Evolutionary conservation across 2,113 vertebrate genomes (phyloP).

Genomic region (Xyrauchen texanus): DNA sequence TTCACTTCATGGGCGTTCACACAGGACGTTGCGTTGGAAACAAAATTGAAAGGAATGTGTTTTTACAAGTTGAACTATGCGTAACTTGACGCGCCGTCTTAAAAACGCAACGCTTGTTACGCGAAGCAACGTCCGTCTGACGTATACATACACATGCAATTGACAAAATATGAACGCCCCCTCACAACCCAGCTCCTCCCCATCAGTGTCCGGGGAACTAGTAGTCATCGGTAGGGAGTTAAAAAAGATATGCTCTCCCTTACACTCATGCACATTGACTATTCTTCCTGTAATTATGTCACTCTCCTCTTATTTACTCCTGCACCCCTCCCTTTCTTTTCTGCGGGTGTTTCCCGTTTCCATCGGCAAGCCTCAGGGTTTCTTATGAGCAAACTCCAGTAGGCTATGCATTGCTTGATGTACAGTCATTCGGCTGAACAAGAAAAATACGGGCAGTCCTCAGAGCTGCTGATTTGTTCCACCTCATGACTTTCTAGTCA

Average conservation of each 20-base stretch:
- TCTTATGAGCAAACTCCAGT: conserved; percentile 52
- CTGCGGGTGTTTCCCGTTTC: conserved; percentile 72
- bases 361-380: conserved; percentile 70
- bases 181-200: not conserved
- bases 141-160: not conserved
- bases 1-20: conserved; percentile 28
- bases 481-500: not conserved
- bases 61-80: conserved; percentile 3
- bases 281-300: conserved; percentile 66
- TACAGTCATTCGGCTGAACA: not conserved
- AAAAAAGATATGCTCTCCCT: not conserved
- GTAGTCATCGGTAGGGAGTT: not conserved
- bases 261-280: conserved; percentile 44
- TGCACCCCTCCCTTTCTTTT: conserved; percentile 41
- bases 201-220: conserved; percentile 27
- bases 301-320: conserved; percentile 56
- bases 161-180: not conserved
- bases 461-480: not conserved
- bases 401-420: not conserved
- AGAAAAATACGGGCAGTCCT: too few species aligned
- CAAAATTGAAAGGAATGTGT: not conserved
- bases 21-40: not conserved
- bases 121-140: not conserved
- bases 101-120: not conserved
- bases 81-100: conserved; percentile 21